Evolutionary conservation across 2,797 vertebrate genomes (phyloP).

Genomic region (Gephyroberyx darwinii): DNA sequence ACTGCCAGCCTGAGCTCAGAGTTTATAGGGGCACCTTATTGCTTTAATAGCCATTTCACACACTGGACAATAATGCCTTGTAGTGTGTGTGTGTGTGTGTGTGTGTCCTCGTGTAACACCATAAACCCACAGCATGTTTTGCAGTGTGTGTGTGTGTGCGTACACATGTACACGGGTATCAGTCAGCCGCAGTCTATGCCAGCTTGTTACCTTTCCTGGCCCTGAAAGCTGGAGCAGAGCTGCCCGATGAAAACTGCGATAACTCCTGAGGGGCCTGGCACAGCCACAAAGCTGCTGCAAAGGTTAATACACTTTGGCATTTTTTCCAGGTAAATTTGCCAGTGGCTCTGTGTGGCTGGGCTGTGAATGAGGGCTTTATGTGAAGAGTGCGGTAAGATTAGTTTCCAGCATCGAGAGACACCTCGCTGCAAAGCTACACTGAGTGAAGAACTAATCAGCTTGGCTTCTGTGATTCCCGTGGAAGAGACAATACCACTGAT

Average conservation of each 20-base stretch:
- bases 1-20: too few species aligned
- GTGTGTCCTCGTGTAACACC: neutral
- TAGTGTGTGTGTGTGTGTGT: neutral
- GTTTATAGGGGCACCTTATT: too few species aligned
- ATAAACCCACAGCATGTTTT: constrained; percentile 5
- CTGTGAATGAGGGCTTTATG: constrained; percentile 56
- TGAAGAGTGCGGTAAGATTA: constrained; percentile 1
- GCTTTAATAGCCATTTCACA: too few species aligned
- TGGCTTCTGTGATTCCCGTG: neutral
- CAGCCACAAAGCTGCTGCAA: constrained; percentile 48
- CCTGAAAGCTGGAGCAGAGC: constrained; percentile 53
- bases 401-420: neutral
- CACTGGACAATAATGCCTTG: too few species aligned
- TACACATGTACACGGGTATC: constrained; percentile 68
- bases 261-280: constrained; percentile 58
- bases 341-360: constrained; percentile 36
- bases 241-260: constrained; percentile 44
- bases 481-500: constrained; percentile 9
- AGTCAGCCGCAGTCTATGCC: constrained; percentile 55
- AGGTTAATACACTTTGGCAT: constrained; percentile 56
- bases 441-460: constrained; percentile 5
- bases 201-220: constrained; percentile 65
- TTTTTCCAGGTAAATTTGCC: constrained; percentile 55
- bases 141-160: neutral
- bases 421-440: neutral